phyloP scores from a whole-genome alignment of 2,888 invertebrate species.

The Drosophila fungiperda region DNA sequence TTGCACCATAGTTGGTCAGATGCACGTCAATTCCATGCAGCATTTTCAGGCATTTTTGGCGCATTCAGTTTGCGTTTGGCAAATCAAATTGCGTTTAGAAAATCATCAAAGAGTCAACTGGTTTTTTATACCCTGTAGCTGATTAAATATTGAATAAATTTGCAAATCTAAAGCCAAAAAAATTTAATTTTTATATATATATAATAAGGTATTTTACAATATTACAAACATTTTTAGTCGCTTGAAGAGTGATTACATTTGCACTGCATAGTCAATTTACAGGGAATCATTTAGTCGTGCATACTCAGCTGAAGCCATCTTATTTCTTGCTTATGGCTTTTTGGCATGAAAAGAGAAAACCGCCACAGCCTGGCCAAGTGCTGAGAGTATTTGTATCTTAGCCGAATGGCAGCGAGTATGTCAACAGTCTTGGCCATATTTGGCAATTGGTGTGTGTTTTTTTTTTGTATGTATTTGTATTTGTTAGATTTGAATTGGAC shows the following conservation, averaged over 20 bases:
- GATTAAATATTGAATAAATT: neutral
- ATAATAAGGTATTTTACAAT: neutral
- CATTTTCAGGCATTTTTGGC: conserved; percentile 8
- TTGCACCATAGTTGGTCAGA: conserved; percentile 64
- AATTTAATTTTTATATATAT: neutral
- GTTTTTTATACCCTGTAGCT: conserved; percentile 30
- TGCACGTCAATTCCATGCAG: conserved; percentile 52
- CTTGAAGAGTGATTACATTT: neutral
- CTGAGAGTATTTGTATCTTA: conserved; percentile 7
- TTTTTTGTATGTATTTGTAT: conserved; percentile 1
- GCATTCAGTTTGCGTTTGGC: conserved; percentile 46
- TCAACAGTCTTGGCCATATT: conserved; percentile 50
- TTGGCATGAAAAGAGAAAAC: conserved; percentile 64
- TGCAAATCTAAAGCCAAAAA: neutral
- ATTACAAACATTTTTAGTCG: neutral
- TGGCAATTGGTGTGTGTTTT: conserved; percentile 42
- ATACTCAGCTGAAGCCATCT: neutral
- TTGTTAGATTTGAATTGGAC: conserved; percentile 63
- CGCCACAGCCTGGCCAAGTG: conserved; percentile 43
- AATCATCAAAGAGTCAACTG: conserved; percentile 32
- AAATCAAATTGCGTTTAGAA: conserved; percentile 58
- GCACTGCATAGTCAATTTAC: neutral
- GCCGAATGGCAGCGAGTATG: conserved; percentile 31
- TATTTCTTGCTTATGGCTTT: conserved; percentile 27
- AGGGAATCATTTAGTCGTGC: conserved; percentile 1